These are phyloP conservation scores for Vesta saturnalis DNA, from an alignment of 2,888 invertebrate genomes.

Conservation along the genomic window DNA sequence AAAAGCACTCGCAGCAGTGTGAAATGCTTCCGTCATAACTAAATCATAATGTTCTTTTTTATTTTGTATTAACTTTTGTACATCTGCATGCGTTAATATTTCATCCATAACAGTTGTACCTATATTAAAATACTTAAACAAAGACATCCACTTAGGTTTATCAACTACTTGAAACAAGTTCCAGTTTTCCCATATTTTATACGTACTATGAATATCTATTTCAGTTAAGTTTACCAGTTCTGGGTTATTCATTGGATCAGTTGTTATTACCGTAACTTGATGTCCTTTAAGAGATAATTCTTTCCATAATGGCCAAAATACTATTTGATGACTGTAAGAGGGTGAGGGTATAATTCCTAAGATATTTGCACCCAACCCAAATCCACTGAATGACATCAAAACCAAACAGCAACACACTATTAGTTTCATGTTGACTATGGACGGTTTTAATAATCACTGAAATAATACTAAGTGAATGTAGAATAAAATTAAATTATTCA, in stretches of 20 bases:
- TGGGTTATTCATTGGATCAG: conserved; percentile 59
- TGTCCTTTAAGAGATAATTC: conserved; percentile 64
- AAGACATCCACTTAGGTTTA: background rate
- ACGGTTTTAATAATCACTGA: no score
- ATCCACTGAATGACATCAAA: no score
- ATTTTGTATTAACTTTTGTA: conserved; percentile 53
- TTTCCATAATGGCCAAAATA: conserved; percentile 61
- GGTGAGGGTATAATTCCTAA: conserved; percentile 61
- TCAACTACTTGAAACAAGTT: background rate
- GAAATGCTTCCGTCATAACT: conserved; percentile 53
- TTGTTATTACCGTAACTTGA: conserved; percentile 62
- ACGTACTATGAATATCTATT: conserved; percentile 57
- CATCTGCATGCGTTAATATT: conserved; percentile 45
- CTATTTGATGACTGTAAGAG: conserved; percentile 64
- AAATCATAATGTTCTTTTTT: conserved; percentile 53
- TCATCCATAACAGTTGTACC: conserved; percentile 20
- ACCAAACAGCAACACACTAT: no score
- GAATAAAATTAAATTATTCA: no score
- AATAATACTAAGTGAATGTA: no score
- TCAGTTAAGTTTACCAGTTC: conserved; percentile 58
- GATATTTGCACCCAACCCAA: conserved; percentile 52
- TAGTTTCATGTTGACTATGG: no score
- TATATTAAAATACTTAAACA: conserved; percentile 10
- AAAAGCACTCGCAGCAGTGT: conserved; percentile 50
- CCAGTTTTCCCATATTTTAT: conserved; percentile 40